Evolutionary conservation across 2,113 vertebrate species (phyloP).

Genomic region (Corythoichthys intestinalis): DNA sequence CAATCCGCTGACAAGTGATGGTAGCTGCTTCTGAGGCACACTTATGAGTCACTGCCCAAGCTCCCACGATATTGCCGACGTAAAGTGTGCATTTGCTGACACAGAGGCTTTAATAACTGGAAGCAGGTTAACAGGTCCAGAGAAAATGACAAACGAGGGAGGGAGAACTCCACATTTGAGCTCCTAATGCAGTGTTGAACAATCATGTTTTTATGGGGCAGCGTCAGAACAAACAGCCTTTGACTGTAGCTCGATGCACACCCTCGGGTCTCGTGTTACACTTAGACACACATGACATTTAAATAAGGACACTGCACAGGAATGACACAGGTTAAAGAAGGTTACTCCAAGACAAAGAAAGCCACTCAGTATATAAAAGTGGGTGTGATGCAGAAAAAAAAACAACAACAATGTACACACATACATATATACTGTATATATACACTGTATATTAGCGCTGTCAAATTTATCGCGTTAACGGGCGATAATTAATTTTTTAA

Average conservation of each 20-base stretch:
- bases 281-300: neutral
- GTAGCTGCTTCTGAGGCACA: neutral
- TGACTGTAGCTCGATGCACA: neutral
- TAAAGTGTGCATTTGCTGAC: constrained; percentile 39
- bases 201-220: constrained; percentile 27
- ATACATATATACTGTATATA: too few species aligned
- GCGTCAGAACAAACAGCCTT: constrained; percentile 17
- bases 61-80: constrained; percentile 17
- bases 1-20: constrained; percentile 19
- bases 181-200: constrained; percentile 20
- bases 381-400: neutral
- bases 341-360: neutral
- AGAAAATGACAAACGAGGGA: constrained; percentile 23
- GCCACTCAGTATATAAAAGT: neutral
- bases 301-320: neutral
- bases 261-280: neutral
- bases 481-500: too few species aligned
- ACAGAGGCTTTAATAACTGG: constrained; percentile 39
- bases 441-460: too few species aligned
- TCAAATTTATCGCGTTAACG: too few species aligned
- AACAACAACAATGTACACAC: too few species aligned
- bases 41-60: constrained; percentile 42
- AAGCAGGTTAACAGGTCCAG: constrained; percentile 41
- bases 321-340: neutral
- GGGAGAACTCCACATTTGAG: constrained; percentile 31